These are phyloP conservation scores for Dipodomys stephensi DNA, from an alignment of 2,113 vertebrate species.

Conservation along the genomic window DNA sequence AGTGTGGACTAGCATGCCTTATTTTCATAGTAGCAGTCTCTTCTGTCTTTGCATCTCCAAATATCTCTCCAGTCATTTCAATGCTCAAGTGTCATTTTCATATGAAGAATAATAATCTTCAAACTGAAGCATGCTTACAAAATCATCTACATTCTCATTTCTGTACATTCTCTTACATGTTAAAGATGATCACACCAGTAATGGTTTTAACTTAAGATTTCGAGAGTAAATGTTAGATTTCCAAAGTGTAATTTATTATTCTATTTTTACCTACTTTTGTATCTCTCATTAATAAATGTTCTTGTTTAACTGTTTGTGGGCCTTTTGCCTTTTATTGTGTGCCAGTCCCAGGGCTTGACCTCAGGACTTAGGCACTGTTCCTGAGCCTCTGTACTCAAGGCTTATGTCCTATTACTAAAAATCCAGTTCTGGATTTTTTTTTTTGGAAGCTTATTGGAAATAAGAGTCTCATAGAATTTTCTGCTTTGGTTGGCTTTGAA, in stretches of 20 bases:
- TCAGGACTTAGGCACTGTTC: too few relatives aligned
- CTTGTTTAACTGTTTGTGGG: not conserved
- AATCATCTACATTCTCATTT: not conserved
- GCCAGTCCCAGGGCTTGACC: too few relatives aligned
- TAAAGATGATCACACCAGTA: not conserved
- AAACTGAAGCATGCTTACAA: not conserved
- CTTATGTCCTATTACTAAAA: too few relatives aligned
- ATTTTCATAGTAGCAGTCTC: not conserved
- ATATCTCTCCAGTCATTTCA: not conserved
- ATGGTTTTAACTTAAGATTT: not conserved
- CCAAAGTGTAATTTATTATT: not conserved
- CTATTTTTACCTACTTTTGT: not conserved
- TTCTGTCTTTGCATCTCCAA: not conserved
- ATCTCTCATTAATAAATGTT: not conserved
- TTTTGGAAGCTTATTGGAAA: too few relatives aligned
- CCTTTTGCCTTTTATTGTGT: too few relatives aligned
- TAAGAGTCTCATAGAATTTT: too few relatives aligned
- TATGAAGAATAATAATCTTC: slow-evolving; percentile 12
- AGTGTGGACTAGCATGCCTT: not conserved
- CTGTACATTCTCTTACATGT: not conserved
- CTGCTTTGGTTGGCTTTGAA: too few relatives aligned
- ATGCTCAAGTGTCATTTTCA: not conserved
- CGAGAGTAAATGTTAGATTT: not conserved
- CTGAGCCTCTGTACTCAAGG: too few relatives aligned
- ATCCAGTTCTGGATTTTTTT: too few relatives aligned